These are phyloP conservation scores for Oxycera nigricornis DNA, from an alignment of 2,888 invertebrate genomes.

Conservation along the genomic window DNA sequence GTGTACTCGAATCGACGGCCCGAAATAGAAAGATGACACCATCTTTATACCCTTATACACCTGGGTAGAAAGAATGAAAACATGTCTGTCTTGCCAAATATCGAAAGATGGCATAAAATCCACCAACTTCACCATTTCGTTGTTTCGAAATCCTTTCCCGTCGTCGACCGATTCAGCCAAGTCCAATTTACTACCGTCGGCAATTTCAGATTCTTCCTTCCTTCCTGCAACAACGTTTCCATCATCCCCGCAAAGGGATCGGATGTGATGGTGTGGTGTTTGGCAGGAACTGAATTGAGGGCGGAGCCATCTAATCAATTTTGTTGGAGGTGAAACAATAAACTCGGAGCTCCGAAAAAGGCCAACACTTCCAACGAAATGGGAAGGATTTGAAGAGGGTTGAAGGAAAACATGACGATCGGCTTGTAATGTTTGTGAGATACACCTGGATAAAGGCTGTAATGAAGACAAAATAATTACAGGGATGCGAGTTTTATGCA, in stretches of 20 bases:
- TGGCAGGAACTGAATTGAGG: constrained; percentile 38
- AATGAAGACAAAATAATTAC: constrained; percentile 12
- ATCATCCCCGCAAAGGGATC: not conserved
- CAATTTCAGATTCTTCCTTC: not conserved
- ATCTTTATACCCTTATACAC: no score
- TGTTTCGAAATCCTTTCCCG: not conserved
- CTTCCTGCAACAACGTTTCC: not conserved
- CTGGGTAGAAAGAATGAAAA: no score
- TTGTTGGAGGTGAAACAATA: constrained; percentile 35
- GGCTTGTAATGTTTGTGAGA: not conserved
- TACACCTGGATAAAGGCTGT: constrained; percentile 11
- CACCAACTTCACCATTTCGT: not conserved
- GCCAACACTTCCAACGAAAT: not conserved
- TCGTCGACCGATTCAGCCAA: not conserved
- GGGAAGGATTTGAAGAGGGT: constrained; percentile 19
- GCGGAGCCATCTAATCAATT: constrained; percentile 48
- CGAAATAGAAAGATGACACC: not conserved
- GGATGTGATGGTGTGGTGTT: not conserved
- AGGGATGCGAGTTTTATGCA: not conserved
- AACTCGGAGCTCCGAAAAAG: constrained; percentile 27
- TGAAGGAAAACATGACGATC: not conserved
- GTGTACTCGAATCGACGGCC: no score
- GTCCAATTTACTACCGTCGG: constrained; percentile 9
- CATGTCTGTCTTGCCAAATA: no score
- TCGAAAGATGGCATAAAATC: no score